Evolutionary conservation across 1,140 invertebrate genomes (phyloP).

Genomic region (Pachypeltis micranthus): DNA sequence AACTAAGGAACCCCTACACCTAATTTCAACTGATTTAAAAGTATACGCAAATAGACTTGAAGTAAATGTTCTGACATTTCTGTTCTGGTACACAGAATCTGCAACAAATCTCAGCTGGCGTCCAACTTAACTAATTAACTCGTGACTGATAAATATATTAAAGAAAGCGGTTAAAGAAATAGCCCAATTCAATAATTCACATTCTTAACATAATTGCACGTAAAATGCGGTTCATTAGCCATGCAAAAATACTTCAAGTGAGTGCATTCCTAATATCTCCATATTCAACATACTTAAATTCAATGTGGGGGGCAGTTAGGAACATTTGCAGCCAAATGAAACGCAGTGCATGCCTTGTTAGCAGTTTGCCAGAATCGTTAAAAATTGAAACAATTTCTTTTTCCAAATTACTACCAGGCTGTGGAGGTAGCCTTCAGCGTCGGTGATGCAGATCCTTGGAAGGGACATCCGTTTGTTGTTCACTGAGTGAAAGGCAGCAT

Average conservation of each 20-base stretch:
- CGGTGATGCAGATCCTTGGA: constrained; percentile 19
- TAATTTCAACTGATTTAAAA: not conserved
- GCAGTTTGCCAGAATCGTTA: no score
- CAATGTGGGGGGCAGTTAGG: not conserved
- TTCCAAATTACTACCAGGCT: constrained; percentile 1
- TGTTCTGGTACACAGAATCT: not conserved
- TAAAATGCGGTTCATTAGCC: not conserved
- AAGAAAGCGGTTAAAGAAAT: not conserved
- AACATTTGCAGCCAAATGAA: no score
- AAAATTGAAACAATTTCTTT: not conserved
- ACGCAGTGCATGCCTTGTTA: no score
- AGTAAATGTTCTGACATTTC: not conserved
- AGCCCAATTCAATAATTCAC: not conserved
- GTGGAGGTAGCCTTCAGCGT: constrained; percentile 18
- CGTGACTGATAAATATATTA: not conserved
- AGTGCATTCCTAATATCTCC: not conserved
- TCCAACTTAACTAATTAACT: not conserved
- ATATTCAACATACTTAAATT: not conserved
- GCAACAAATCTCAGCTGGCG: not conserved
- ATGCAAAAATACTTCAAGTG: not conserved
- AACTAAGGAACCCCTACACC: not conserved
- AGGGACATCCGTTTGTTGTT: constrained; percentile 8
- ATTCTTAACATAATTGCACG: not conserved
- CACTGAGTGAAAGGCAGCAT: not conserved
- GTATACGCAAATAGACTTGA: not conserved